A percentile compares a stretch with the other conserved stretches of the same genome.
Conservation (phyloP, 2,888 invertebrate genomes). For the Drosophila melanosoma region DNA sequence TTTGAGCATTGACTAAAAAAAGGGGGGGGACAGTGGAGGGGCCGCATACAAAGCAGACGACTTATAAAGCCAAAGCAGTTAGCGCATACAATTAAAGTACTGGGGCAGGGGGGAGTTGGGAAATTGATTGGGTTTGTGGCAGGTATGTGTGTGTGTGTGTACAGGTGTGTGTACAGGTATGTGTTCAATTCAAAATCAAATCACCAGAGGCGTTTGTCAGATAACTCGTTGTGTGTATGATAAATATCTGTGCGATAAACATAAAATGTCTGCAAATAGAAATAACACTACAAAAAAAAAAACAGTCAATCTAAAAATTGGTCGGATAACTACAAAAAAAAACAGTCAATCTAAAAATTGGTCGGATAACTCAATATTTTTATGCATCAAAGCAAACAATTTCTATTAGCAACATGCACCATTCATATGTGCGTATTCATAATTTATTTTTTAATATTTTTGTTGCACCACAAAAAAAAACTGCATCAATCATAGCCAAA, state of each 20-base stretch:
- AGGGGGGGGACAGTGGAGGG: not conserved
- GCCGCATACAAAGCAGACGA: slow-evolving; percentile 23
- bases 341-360: too few relatives aligned
- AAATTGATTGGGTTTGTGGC: slow-evolving; percentile 64
- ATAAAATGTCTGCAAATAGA: not conserved
- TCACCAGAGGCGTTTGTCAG: slow-evolving; percentile 41
- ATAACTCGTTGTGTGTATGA: slow-evolving; percentile 30
- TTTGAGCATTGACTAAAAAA: not conserved
- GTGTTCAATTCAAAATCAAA: slow-evolving; percentile 53
- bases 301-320: too few relatives aligned
- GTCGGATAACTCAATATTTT: not conserved
- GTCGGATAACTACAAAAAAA: not conserved
- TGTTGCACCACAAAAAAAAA: not conserved
- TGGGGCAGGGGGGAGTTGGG: not conserved
- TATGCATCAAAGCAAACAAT: not conserved
- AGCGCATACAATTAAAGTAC: slow-evolving; percentile 49
- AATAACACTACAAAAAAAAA: not conserved
- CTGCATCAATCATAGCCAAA: slow-evolving; percentile 5
- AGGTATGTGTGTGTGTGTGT: slow-evolving; percentile 11
- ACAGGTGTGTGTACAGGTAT: slow-evolving; percentile 18
- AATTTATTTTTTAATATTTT: slow-evolving; percentile 1
- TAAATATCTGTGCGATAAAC: slow-evolving; percentile 14
- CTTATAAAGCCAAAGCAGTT: slow-evolving; percentile 50
- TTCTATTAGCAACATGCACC: not conserved
- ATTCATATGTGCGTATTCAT: slow-evolving; percentile 1